Evolutionary conservation across 1,140 invertebrate genomes (phyloP).

Genomic region (Druon quercuslanigerum): DNA sequence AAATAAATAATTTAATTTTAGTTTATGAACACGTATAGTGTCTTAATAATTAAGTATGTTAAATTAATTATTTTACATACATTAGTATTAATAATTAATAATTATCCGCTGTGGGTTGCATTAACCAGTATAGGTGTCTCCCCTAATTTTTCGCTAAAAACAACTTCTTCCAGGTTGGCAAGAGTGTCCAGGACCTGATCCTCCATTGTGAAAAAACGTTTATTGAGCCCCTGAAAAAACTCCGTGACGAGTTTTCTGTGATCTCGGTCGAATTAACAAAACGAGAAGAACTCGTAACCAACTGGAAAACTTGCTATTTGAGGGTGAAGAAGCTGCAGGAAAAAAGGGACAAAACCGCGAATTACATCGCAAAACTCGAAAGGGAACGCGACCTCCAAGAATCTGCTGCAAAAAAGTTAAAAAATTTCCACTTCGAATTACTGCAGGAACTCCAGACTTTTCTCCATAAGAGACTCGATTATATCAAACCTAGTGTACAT

Average conservation of each 20-base stretch:
- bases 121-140: too few relatives aligned
- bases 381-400: conserved; percentile 65
- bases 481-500: conserved; percentile 71
- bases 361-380: conserved; percentile 69
- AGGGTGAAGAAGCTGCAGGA: conserved; percentile 70
- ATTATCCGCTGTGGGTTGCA: too few relatives aligned
- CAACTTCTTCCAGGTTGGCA: conserved; percentile 59
- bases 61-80: too few relatives aligned
- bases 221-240: conserved; percentile 72
- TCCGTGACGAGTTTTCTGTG: conserved; percentile 65
- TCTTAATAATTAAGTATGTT: too few relatives aligned
- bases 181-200: conserved; percentile 64
- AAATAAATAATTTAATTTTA: too few relatives aligned
- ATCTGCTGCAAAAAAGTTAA: conserved; percentile 64
- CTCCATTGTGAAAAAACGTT: conserved; percentile 64
- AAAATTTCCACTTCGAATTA: conserved; percentile 62
- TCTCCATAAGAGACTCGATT: conserved; percentile 68
- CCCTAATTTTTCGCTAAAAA: too few relatives aligned
- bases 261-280: conserved; percentile 63
- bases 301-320: conserved; percentile 62
- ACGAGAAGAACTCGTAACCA: conserved; percentile 68
- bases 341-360: conserved; percentile 69
- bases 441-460: conserved; percentile 65
- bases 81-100: too few relatives aligned
- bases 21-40: too few relatives aligned